phyloP scores from a whole-genome alignment of 2,888 invertebrate genomes.

The Branchinecta sandiegonensis region DNA sequence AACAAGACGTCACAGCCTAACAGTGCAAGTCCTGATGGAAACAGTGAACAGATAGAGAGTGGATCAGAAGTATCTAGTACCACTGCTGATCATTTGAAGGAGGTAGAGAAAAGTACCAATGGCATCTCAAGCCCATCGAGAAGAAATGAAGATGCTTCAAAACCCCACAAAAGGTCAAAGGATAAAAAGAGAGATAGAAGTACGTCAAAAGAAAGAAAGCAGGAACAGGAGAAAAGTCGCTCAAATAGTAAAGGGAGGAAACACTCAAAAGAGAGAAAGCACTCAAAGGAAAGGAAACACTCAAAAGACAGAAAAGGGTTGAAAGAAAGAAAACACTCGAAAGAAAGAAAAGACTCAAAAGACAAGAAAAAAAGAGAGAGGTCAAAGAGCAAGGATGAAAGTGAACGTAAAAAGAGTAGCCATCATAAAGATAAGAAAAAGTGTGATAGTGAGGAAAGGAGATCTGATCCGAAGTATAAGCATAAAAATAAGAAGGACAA shows the following conservation, averaged over 20 bases:
- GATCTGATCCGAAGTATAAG: conserved; percentile 16
- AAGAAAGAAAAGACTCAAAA: conserved; percentile 19
- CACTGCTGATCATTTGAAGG: conserved; percentile 3
- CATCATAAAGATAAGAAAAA: conserved; percentile 21
- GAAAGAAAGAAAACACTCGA: conserved; percentile 10
- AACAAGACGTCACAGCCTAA: no score
- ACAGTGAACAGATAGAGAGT: not conserved
- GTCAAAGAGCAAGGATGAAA: conserved; percentile 21
- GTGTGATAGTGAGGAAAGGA: conserved; percentile 9
- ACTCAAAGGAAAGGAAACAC: conserved; percentile 5
- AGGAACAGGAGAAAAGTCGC: not conserved
- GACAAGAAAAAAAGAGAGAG: conserved; percentile 17
- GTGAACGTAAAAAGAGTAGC: conserved; percentile 16
- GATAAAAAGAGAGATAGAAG: not conserved
- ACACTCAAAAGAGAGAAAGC: conserved; percentile 18
- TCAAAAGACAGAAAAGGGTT: conserved; percentile 21
- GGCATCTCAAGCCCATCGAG: not conserved
- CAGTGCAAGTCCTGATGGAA: no score
- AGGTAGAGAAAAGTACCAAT: not conserved
- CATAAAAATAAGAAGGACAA: conserved; percentile 15
- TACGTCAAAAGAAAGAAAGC: conserved; percentile 5
- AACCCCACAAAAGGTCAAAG: not conserved
- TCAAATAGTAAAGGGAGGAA: not conserved
- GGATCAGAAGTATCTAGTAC: conserved; percentile 9
- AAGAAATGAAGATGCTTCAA: not conserved